Evolutionary conservation across 2,888 invertebrate species (phyloP).

Genomic region (Zele albiditarsus): DNA sequence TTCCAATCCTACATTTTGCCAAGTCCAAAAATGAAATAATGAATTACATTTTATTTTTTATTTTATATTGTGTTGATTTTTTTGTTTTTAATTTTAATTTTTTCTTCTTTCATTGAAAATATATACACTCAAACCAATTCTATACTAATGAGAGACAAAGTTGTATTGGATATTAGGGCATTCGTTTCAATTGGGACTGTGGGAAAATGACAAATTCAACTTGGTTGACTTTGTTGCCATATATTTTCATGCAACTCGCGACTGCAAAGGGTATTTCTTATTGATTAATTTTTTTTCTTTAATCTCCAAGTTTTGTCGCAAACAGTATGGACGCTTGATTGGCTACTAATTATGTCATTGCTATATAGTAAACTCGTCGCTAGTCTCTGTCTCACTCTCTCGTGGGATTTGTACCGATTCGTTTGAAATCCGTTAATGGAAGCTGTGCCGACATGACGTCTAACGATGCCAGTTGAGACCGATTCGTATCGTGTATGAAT

Average conservation of each 20-base stretch:
- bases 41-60: not conserved
- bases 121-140: not conserved
- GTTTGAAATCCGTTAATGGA: conserved; percentile 43
- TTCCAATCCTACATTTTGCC: not conserved
- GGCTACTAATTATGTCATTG: conserved; percentile 47
- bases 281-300: conserved; percentile 9
- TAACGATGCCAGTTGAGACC: conserved; percentile 24
- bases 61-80: too few relatives aligned
- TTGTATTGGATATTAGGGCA: not conserved
- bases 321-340: conserved; percentile 40
- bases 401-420: conserved; percentile 45
- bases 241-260: conserved; percentile 27
- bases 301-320: conserved; percentile 20
- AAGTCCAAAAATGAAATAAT: not conserved
- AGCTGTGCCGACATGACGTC: conserved; percentile 33
- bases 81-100: too few relatives aligned
- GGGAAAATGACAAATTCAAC: conserved; percentile 35
- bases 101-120: not conserved
- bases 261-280: not conserved
- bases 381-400: conserved; percentile 19
- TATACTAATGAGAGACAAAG: not conserved
- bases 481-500: conserved; percentile 3
- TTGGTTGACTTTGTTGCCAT: conserved; percentile 9
- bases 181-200: conserved; percentile 25
- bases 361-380: conserved; percentile 18